These are phyloP conservation scores for Edolisoma coerulescens DNA, from an alignment of 2,113 vertebrate species.

Conservation along the genomic window DNA sequence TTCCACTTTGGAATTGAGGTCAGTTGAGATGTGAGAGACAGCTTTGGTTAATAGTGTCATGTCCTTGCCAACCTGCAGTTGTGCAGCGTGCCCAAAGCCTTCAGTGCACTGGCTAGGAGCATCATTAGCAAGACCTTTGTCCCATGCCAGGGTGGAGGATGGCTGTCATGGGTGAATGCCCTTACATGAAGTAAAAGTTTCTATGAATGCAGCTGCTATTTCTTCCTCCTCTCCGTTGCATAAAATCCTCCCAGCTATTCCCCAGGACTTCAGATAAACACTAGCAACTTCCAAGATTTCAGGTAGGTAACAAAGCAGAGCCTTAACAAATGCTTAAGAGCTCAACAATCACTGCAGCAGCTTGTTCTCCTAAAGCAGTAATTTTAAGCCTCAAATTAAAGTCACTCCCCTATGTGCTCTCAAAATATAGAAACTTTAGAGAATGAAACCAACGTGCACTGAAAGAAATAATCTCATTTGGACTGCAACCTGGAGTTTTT, in stretches of 20 bases:
- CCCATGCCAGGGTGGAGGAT: background rate
- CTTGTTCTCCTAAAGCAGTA: background rate
- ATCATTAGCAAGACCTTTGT: background rate
- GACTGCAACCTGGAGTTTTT: background rate
- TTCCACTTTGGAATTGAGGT: background rate
- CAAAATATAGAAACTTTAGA: background rate
- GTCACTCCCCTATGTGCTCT: background rate
- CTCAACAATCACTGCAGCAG: background rate
- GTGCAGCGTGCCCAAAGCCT: background rate
- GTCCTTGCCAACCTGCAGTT: constrained; percentile 1
- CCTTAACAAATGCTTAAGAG: background rate
- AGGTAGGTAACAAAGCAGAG: background rate
- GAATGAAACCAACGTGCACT: background rate
- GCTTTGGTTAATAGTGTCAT: constrained; percentile 20
- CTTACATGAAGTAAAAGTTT: background rate
- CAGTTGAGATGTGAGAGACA: constrained; percentile 35
- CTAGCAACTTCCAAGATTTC: background rate
- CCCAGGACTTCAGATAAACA: background rate
- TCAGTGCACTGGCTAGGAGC: background rate
- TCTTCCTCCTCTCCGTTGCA: background rate
- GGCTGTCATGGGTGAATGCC: background rate
- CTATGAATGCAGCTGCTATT: background rate
- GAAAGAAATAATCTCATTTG: background rate
- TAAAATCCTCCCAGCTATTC: background rate
- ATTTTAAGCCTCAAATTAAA: background rate